Evolutionary conservation across 2,113 vertebrate genomes (phyloP), one percentile per base, ranked within the genome.

Genomic region (Gnathonemus longibarbis): DNA sequence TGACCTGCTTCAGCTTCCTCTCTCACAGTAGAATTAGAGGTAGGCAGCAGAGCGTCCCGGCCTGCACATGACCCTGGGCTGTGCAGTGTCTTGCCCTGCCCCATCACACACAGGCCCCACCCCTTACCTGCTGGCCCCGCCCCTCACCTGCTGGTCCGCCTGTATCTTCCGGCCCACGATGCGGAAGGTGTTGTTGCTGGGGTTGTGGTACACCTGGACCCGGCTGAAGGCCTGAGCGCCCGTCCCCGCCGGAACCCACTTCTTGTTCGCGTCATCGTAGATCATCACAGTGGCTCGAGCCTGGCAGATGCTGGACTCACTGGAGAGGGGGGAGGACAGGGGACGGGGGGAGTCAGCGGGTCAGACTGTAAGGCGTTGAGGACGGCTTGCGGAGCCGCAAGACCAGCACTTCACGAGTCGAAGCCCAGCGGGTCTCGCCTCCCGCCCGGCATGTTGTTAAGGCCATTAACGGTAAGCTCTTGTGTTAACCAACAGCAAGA

Each of bases 101-200:
- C 19, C 5, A 24, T 84, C 45, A 48, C 39, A 13, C 42, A 42
- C 53, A n/a, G 5, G 3, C 31, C 50, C n/a, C 50, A 0, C 86
- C 50, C 27, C 89, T 15, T 46, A 9, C 13, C 27, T 0, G 27
- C 46, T 8, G 3, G 11, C 31, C 87, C 3, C 21, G 3, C 4
- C n/a, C 3, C 21, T 84, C 93, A 98, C 97, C 97, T 98, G 96
- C 91, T 98, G 97, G 91, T 98, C 97, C 0, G 95, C 94, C 91
- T 96, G 96, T 92, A 97, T 91, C 91, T 97, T 97, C 46, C 97
- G 95, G 0, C 97, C 97, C 10, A 98, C 97, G 3, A 98, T 96
- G 24, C 97, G 95, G 94, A 96, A 97, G 66, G 95, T 93, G 89
- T 97, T 97, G 91, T 90, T 90, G 0, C 35, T 83, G 3, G 96